Percentiles rank a stretch among this genome's conserved stretches.
phyloP scores from a whole-genome alignment of 2,888 invertebrate species.

The Hirtodrosophila duncani region DNA sequence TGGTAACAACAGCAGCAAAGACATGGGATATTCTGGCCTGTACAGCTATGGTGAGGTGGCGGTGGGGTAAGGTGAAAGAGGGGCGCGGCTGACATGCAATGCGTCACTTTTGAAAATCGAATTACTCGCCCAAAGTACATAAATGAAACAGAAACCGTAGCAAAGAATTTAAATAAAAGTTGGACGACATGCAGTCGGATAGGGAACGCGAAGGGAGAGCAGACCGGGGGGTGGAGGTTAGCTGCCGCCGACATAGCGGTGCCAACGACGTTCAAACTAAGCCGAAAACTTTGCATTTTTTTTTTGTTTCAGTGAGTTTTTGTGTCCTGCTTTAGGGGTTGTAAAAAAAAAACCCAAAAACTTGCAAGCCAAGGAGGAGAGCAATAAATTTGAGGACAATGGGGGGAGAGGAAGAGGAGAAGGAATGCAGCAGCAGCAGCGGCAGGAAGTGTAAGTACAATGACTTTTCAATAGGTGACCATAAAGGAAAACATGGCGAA shows the following conservation, averaged over 20 bases:
- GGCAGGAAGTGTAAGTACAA: too few relatives aligned
- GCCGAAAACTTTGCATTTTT: conserved; percentile 42
- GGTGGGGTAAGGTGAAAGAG: conserved; percentile 7
- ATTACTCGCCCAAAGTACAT: conserved; percentile 44
- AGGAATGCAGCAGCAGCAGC: too few relatives aligned
- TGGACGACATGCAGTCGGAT: conserved; percentile 1
- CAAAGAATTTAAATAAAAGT: conserved; percentile 38
- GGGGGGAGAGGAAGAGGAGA: conserved; percentile 3
- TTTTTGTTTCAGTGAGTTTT: too few relatives aligned
- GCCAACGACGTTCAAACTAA: conserved; percentile 22
- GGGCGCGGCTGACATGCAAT: conserved; percentile 34
- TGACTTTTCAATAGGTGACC: too few relatives aligned
- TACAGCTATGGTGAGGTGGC: too few relatives aligned
- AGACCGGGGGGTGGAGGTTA: background rate
- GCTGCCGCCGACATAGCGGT: background rate
- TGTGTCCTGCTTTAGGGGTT: too few relatives aligned
- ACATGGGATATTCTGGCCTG: background rate
- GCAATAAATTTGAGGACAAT: too few relatives aligned
- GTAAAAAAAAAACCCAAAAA: conserved; percentile 21
- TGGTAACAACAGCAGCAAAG: too few relatives aligned
- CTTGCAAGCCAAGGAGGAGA: too few relatives aligned
- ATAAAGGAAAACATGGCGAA: too few relatives aligned
- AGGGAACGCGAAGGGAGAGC: background rate
- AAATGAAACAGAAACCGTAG: conserved; percentile 69
- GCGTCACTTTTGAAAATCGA: conserved; percentile 68